A percentile compares a stretch with the other conserved stretches of the same genome.
phyloP scores from a whole-genome alignment of 2,113 vertebrate species.

The Leptodactylus fuscus region DNA sequence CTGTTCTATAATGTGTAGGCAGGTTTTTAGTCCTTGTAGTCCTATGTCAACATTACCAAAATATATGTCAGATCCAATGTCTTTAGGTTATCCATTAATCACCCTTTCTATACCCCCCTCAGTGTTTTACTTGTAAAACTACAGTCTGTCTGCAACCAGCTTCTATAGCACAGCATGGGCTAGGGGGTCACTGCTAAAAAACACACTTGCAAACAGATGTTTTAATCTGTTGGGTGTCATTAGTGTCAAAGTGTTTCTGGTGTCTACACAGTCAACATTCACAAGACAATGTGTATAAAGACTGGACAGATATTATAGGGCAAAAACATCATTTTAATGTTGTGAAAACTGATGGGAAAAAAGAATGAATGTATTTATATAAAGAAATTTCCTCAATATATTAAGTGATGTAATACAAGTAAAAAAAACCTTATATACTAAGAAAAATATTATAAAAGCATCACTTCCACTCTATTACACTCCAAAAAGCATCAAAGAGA shows the following conservation, averaged over 20 bases:
- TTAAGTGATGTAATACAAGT: not conserved
- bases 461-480: constrained; percentile 11
- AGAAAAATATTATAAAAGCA: not conserved
- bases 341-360: not conserved
- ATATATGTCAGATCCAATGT: not conserved
- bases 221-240: not conserved
- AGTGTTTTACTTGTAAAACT: constrained; percentile 62
- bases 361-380: not conserved
- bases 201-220: constrained; percentile 25
- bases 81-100: not conserved
- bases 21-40: no score
- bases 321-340: not conserved
- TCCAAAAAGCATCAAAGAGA: constrained; percentile 9
- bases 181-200: constrained; percentile 17
- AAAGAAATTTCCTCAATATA: not conserved
- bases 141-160: constrained; percentile 66
- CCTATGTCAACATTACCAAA: no score
- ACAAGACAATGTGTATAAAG: not conserved
- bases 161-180: constrained; percentile 27
- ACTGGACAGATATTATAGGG: not conserved
- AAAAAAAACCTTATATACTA: not conserved
- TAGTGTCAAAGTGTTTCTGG: not conserved
- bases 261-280: not conserved
- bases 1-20: no score
- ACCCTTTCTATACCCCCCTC: not conserved